Conservation (phyloP, 2,888 invertebrate species). For the Ophioninae sp. region DNA sequence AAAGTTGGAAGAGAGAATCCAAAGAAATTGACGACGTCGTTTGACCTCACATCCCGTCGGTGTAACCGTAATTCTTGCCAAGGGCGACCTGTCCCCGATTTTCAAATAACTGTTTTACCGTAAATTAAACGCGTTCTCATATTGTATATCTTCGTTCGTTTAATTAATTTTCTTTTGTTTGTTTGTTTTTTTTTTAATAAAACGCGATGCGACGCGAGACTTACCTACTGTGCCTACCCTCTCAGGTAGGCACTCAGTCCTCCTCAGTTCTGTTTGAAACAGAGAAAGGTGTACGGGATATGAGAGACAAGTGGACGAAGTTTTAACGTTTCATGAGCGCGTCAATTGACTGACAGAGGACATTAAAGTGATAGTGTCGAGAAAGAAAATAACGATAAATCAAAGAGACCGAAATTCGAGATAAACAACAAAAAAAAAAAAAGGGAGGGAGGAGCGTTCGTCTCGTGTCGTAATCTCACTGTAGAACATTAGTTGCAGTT, state of each 20-base stretch:
- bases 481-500: background rate
- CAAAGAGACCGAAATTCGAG: background rate
- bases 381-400: background rate
- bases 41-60: background rate
- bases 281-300: constrained; percentile 80
- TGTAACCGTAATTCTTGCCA: background rate
- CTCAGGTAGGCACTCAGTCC: constrained; percentile 78
- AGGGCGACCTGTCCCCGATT: constrained; percentile 12
- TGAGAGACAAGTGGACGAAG: constrained; percentile 70
- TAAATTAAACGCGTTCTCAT: constrained; percentile 11
- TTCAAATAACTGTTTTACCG: constrained; percentile 2
- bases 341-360: constrained; percentile 56
- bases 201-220: constrained; percentile 76
- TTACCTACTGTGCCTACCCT: constrained; percentile 79
- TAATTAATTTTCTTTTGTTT: constrained; percentile 16
- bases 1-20: background rate
- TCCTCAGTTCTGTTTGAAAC: constrained; percentile 81
- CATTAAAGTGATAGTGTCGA: constrained; percentile 21
- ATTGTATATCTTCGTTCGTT: background rate
- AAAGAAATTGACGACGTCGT: background rate
- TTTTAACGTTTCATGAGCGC: constrained; percentile 63
- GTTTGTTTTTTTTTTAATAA: constrained; percentile 67
- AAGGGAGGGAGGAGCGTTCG: background rate
- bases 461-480: constrained; percentile 10
- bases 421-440: constrained; percentile 23